Conservation (phyloP, 2,113 vertebrate species). For the Pollachius pollachius region DNA sequence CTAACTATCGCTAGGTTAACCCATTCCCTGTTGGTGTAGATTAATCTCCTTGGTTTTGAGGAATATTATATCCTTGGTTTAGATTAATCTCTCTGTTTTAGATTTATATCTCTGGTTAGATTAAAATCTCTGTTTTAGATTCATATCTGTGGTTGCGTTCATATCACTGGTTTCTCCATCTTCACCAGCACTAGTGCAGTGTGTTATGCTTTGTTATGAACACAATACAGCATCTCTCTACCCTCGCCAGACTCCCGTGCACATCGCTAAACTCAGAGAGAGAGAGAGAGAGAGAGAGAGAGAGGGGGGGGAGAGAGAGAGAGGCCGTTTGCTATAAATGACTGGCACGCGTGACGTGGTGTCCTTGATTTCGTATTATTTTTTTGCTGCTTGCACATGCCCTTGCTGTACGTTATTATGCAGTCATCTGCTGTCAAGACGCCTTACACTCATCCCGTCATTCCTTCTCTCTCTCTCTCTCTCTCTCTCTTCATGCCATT, state of each 20-base stretch:
- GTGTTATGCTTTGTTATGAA: too few relatives aligned
- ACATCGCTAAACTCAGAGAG: slow-evolving; percentile 41
- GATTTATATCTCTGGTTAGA: too few relatives aligned
- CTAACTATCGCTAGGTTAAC: too few relatives aligned
- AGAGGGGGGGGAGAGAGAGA: slow-evolving; percentile 3
- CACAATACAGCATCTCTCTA: too few relatives aligned
- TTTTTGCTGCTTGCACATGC: slow-evolving; percentile 52
- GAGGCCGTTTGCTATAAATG: slow-evolving; percentile 54
- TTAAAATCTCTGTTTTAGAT: too few relatives aligned
- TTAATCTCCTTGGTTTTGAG: too few relatives aligned
- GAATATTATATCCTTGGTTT: too few relatives aligned
- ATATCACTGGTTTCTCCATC: too few relatives aligned
- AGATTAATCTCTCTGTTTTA: too few relatives aligned
- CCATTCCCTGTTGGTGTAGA: too few relatives aligned
- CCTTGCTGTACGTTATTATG: slow-evolving; percentile 54
- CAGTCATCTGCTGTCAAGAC: slow-evolving; percentile 71
- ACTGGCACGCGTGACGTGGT: slow-evolving; percentile 54
- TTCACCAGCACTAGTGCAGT: too few relatives aligned
- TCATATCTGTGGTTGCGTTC: too few relatives aligned
- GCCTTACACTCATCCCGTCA: slow-evolving; percentile 58
- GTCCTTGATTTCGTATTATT: slow-evolving; percentile 44
- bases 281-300: neutral
- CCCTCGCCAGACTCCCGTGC: neutral
- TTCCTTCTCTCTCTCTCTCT: slow-evolving; percentile 29
- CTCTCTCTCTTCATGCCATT: slow-evolving; percentile 8